These are phyloP conservation scores for Pseudochirops cupreus DNA, from an alignment of 2,797 vertebrate species.

Conservation along the genomic window DNA sequence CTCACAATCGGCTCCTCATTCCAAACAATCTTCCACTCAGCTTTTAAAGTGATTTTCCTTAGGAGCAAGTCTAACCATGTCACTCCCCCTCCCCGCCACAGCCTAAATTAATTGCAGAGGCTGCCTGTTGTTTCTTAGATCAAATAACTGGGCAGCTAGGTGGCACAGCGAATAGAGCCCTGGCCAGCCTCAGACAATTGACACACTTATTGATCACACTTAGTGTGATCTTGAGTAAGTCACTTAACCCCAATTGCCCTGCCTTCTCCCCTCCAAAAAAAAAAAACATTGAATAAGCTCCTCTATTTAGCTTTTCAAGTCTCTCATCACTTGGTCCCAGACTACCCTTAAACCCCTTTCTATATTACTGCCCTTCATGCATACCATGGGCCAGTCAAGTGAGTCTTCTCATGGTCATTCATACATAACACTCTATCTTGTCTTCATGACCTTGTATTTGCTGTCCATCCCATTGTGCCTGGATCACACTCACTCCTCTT, in stretches of 20 bases:
- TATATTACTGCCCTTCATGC: background rate
- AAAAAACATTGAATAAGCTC: background rate
- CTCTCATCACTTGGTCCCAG: background rate
- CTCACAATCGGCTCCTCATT: background rate
- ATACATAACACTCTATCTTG: background rate
- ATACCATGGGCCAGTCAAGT: background rate
- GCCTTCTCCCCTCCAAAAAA: too few species aligned
- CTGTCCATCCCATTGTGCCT: background rate
- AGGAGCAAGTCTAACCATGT: background rate
- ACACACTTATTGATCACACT: too few species aligned
- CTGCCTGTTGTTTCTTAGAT: background rate
- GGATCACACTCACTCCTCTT: background rate
- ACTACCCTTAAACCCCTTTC: background rate
- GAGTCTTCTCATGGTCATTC: background rate
- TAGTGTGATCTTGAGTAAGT: too few species aligned
- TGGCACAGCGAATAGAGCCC: too few species aligned
- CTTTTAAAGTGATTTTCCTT: background rate
- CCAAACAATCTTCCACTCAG: background rate
- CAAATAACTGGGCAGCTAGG: background rate
- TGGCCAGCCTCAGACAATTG: too few species aligned
- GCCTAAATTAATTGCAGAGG: background rate
- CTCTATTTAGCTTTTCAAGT: background rate
- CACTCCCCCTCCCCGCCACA: fast-evolving
- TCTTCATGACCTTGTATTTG: background rate
- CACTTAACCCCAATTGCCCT: too few species aligned